Evolutionary conservation across 2,797 vertebrate genomes (phyloP), one percentile per base, ranked within the genome.

Genomic region (Spheniscus humboldti): DNA sequence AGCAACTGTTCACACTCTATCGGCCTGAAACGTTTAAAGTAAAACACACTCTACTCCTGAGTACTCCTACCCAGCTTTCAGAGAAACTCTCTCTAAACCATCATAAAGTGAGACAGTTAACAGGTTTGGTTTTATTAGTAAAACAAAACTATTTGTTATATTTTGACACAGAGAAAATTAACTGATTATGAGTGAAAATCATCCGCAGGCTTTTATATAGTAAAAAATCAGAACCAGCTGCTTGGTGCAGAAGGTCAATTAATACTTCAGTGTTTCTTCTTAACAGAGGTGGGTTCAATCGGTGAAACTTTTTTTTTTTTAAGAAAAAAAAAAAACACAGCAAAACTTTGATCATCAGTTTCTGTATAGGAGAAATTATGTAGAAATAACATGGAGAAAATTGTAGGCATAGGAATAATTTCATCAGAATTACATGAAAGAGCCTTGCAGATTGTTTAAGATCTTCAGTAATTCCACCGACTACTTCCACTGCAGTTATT

Each of bases 121-220:
- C 93, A 95, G 85, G 78, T 92, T 74, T 30, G 18, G 11, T 55
- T 95, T 96, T 90, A 88, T 53, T 91, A 88, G 74, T 33, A 76
- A 93, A 94, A 55, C 24, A 73, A 85, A 89, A 59, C 35, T 92
- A 62, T n/a, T 86, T 90, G 91, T 94, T 82, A 39, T 76, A 92
- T 85, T 96, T 94, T 91, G 86, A 93, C 86, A 89, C 45, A 72
- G 16, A 69, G 73, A 96, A 96, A 96, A 96, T 66, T 75, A 92
- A 92, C 73, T 92, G 93, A 93, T 93, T 94, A 96, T 75, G 87
- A 94, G 53, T 64, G 71, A 95, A 95, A 94, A 94, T 90, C 39
- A 91, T 96, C 91, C 39, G 22, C 88, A 95, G 86, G 62, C 19
- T 86, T 90, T 81, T 57, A 91, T 63, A 95, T 63, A 66, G 88